Percentiles rank a stretch among this genome's conserved stretches.
Conservation (phyloP, 2,113 vertebrate genomes). For the Heteronetta atricapilla region DNA sequence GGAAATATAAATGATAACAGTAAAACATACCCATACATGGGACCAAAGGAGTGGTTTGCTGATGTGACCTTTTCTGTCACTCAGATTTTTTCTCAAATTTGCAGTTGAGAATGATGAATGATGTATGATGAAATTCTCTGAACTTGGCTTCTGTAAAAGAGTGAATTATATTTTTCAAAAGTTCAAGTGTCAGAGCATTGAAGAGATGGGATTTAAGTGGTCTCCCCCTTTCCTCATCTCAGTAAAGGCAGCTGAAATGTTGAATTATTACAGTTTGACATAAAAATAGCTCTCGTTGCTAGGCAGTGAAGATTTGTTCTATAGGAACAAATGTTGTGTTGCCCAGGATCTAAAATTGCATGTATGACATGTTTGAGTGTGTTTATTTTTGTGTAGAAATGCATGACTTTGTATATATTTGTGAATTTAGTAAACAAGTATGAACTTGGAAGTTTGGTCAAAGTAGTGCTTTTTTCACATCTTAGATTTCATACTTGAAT, state of each 20-base stretch:
- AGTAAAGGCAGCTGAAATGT: neutral
- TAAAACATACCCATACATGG: rapidly evolving
- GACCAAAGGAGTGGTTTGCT: neutral
- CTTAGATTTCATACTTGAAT: rapidly evolving
- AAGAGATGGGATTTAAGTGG: neutral
- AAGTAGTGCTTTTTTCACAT: rapidly evolving
- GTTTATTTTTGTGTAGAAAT: conserved; percentile 11
- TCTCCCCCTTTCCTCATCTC: neutral
- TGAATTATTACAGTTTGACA: conserved; percentile 41
- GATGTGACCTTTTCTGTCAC: neutral
- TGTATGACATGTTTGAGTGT: neutral
- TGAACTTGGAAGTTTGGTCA: neutral
- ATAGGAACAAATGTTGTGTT: conserved; percentile 43
- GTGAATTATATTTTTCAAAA: neutral
- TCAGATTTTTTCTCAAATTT: neutral
- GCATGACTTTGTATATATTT: neutral
- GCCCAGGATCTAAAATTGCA: conserved; percentile 19
- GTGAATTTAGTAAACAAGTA: neutral
- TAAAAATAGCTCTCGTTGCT: conserved; percentile 65
- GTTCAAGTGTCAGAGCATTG: neutral
- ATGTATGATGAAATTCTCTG: neutral
- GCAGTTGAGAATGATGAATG: too few species aligned
- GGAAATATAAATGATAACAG: neutral
- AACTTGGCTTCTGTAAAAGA: neutral
- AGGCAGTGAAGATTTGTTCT: conserved; percentile 40